Percentiles rank a stretch among this genome's conserved stretches.
phyloP scores from a whole-genome alignment of 2,113 vertebrate genomes.

The Pongo abelii region DNA sequence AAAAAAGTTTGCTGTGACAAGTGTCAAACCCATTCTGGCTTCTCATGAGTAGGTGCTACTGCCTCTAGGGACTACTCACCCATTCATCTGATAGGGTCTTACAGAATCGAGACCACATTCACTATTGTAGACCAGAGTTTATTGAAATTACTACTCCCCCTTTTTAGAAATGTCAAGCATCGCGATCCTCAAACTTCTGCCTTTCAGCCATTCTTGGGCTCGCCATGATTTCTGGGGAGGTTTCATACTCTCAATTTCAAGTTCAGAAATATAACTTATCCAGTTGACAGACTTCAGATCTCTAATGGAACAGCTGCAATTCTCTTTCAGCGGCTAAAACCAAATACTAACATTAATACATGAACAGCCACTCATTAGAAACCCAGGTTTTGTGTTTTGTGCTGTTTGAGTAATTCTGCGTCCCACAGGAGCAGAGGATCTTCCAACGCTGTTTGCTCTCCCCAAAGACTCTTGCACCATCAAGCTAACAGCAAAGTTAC shows the following conservation, averaged over 20 bases:
- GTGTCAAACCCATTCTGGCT: not conserved
- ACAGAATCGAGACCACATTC: not conserved
- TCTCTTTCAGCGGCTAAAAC: slow-evolving; percentile 43
- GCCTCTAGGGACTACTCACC: not conserved
- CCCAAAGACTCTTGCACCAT: not conserved
- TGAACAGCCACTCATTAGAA: not conserved
- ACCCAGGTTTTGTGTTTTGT: not conserved
- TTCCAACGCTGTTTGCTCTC: not conserved
- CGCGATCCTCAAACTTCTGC: not conserved
- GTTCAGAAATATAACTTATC: not conserved
- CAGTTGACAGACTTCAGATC: not conserved
- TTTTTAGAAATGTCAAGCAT: not conserved
- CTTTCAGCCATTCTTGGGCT: not conserved
- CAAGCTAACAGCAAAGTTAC: not conserved
- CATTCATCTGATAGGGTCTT: not conserved
- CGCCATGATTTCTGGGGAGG: not conserved
- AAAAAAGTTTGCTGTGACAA: not conserved
- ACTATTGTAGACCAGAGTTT: not conserved
- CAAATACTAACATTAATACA: slow-evolving; percentile 16
- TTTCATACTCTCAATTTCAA: not conserved
- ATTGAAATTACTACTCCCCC: not conserved
- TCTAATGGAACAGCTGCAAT: not conserved
- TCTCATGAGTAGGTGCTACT: not conserved
- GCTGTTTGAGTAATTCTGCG: not conserved
- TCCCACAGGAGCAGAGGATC: not conserved